Percentiles rank a stretch among this genome's conserved stretches.
These are phyloP conservation scores for Chymomyza amoena DNA, from an alignment of 2,888 invertebrate genomes.

Conservation along the genomic window DNA sequence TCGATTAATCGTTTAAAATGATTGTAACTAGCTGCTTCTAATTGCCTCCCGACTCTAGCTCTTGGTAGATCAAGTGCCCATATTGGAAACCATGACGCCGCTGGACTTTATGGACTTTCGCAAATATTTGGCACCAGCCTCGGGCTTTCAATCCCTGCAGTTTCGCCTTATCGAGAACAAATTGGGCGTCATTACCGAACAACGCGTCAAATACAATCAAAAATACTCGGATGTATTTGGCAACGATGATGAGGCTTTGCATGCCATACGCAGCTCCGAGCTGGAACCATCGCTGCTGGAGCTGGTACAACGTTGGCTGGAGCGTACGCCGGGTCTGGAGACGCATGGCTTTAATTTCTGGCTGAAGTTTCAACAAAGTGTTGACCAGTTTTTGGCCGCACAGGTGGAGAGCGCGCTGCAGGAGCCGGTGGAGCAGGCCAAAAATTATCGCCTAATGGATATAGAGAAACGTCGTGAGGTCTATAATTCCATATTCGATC, in stretches of 20 bases:
- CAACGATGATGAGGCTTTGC: slow-evolving; percentile 83
- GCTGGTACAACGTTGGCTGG: slow-evolving; percentile 95
- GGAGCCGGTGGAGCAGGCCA: slow-evolving; percentile 82
- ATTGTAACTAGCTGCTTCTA: background rate
- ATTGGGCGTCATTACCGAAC: slow-evolving; percentile 87
- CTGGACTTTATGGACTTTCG: slow-evolving; percentile 99
- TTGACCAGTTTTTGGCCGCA: slow-evolving; percentile 85
- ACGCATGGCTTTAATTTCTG: slow-evolving; percentile 94
- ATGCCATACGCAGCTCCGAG: slow-evolving; percentile 85
- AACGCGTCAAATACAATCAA: slow-evolving; percentile 95
- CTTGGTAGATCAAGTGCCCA: slow-evolving; percentile 97
- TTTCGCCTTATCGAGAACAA: slow-evolving; percentile 98
- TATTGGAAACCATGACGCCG: slow-evolving; percentile 99
- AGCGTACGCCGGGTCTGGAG: slow-evolving; percentile 95
- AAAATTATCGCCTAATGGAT: slow-evolving; percentile 85
- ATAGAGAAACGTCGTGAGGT: slow-evolving; percentile 89
- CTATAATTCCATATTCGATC: slow-evolving; percentile 94
- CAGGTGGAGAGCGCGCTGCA: slow-evolving; percentile 81
- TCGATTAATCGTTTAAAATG: background rate
- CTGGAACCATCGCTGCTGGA: slow-evolving; percentile 90
- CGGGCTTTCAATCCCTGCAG: slow-evolving; percentile 98
- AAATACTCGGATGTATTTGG: slow-evolving; percentile 93
- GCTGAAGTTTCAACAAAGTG: slow-evolving; percentile 90
- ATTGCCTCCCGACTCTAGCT: slow-evolving; percentile 81
- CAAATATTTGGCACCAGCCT: slow-evolving; percentile 94